These are phyloP conservation scores for Micrasema minimum DNA, from an alignment of 1,140 invertebrate species.

Conservation along the genomic window DNA sequence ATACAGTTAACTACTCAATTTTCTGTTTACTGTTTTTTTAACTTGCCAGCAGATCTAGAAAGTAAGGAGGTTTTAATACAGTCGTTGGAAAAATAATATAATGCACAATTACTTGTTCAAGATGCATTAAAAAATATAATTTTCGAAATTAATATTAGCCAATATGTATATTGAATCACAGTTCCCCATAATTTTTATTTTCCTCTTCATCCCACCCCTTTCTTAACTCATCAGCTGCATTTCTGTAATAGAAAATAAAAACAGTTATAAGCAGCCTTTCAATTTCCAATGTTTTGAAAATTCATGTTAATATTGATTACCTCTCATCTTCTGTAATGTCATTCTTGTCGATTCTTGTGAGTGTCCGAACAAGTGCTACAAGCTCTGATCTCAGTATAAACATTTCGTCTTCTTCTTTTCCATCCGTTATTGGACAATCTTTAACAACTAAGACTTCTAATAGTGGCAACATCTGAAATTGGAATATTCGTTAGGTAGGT, in stretches of 20 bases:
- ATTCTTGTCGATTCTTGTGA: constrained; percentile 66
- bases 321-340: constrained; percentile 64
- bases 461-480: constrained; percentile 58
- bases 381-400: constrained; percentile 61
- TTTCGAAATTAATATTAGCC: no score
- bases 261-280: no score
- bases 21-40: no score
- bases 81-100: no score
- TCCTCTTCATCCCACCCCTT: constrained; percentile 61
- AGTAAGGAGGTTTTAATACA: no score
- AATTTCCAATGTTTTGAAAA: neutral
- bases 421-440: constrained; percentile 63
- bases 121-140: no score
- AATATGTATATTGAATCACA: no score
- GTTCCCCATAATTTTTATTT: constrained; percentile 42
- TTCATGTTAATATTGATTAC: constrained; percentile 47
- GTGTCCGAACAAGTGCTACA: constrained; percentile 61
- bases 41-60: no score
- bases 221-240: constrained; percentile 60
- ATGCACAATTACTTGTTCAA: no score
- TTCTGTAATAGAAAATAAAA: constrained; percentile 53
- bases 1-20: no score
- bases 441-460: constrained; percentile 64
- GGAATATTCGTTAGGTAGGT: no score
- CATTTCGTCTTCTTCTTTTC: constrained; percentile 57